phyloP scores from a whole-genome alignment of 2,113 vertebrate genomes.

The Bettongia penicillata region DNA sequence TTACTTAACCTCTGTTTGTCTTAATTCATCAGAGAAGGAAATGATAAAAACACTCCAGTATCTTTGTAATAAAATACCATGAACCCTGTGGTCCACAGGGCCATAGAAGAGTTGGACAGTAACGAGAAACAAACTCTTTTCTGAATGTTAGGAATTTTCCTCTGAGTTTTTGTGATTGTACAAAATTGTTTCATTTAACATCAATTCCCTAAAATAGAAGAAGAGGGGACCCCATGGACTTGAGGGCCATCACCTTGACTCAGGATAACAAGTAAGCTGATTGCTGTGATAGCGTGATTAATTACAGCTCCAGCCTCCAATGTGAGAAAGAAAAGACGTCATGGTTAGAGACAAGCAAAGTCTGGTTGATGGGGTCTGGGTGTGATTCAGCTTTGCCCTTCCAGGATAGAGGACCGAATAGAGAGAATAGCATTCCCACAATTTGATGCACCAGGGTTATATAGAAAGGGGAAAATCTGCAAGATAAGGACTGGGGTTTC shows the following conservation, averaged over 20 bases:
- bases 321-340: neutral
- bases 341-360: neutral
- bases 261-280: neutral
- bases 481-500: neutral
- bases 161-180: neutral
- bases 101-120: neutral
- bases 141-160: neutral
- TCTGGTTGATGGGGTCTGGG: too few relatives aligned
- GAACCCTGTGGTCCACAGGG: neutral
- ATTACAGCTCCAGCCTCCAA: neutral
- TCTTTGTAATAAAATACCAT: neutral
- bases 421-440: neutral
- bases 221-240: neutral
- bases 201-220: neutral
- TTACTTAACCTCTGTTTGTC: neutral
- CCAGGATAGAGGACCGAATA: neutral
- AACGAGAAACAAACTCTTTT: neutral
- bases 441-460: neutral
- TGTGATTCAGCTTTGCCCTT: neutral
- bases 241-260: neutral
- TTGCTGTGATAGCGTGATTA: neutral
- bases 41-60: neutral
- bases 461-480: neutral
- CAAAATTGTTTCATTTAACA: neutral
- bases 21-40: neutral